Base-by-base conservation (phyloP, 2,888 invertebrate genomes). In the Strigamia maritima region DNA sequence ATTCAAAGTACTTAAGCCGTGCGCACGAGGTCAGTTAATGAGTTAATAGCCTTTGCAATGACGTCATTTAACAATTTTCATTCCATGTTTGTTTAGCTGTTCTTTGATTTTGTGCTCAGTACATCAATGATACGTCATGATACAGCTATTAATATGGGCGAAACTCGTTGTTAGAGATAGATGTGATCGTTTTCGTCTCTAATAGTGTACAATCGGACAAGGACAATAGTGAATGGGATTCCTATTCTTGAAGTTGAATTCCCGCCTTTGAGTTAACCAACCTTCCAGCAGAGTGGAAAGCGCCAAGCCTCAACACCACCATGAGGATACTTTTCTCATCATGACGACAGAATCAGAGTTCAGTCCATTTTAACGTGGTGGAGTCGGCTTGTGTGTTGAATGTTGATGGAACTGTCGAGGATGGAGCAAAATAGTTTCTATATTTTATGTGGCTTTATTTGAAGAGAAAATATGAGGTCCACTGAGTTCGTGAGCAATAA, bases 181-280 rank as follows among this genome's bases (percentile, higher is more conserved):
- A 19, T 54, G n/a, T 8, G 6, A 19, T 7, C n/a, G 54, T 35
- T 35, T 35, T 35, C 6, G 35, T 35, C 10, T 35, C 35, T 10
- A 35, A 35, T 35, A 35, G 8, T 6, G 35, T 35, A 35, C 35
- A 35, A 19, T n/a, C n/a, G 44, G 8, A 54, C 19, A 19, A 54
- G 44, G 8, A 54, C 19, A 19, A 54, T 54, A 19, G 19, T 54
- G 54, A 19, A n/a, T 54, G 54, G 22, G 54, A 54, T 54, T 54
- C 19, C 44, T 54, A 0, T n/a, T 54, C 54, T 22, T n/a, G 19
- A 54, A 54, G 19, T 54, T 54, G 54, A 54, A 54, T 54, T 54
- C 54, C 54, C 54, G 54, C 54, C 54, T 54, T 54, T 54, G 6
- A 22, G 54, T 54, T 54, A 54, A 54, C 54, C 54, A 54, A 54